Evolutionary conservation across 92 coral and sea anemone species (phyloP).

Genomic region (Zoanthus solanderi): DNA sequence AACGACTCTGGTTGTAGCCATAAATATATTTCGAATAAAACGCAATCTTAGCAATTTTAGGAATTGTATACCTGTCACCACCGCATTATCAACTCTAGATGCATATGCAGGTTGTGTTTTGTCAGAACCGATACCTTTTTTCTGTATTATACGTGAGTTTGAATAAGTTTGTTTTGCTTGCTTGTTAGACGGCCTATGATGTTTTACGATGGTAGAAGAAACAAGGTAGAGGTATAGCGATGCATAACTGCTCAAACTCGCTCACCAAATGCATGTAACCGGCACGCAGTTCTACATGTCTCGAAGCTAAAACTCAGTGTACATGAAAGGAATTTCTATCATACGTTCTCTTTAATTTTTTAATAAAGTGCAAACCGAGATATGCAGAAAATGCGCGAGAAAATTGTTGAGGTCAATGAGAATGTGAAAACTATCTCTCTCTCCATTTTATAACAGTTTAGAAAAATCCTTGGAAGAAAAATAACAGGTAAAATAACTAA

Average conservation of each 20-base stretch:
- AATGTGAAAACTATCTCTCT: not conserved
- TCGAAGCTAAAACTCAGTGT: not conserved
- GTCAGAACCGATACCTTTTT: not conserved
- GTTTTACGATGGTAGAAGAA: too few relatives aligned
- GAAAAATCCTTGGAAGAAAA: not conserved
- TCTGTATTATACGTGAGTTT: not conserved
- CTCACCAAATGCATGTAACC: too few relatives aligned
- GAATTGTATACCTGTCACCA: slow-evolving; percentile 35
- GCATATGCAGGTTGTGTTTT: not conserved
- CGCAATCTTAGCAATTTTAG: slow-evolving; percentile 23
- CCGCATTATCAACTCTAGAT: slow-evolving; percentile 21
- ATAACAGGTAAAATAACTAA: too few relatives aligned
- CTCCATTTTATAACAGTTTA: not conserved
- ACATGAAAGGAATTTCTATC: slow-evolving; percentile 15
- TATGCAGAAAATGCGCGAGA: slow-evolving; percentile 20
- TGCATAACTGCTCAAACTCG: too few relatives aligned
- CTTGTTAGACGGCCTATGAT: not conserved
- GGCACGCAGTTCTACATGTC: too few relatives aligned
- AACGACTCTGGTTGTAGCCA: too few relatives aligned
- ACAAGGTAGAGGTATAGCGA: too few relatives aligned
- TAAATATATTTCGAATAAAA: not conserved
- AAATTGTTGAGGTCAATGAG: slow-evolving; percentile 1
- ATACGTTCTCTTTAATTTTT: slow-evolving; percentile 7
- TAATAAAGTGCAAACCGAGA: slow-evolving; percentile 4
- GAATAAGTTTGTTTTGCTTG: not conserved